Base-by-base conservation (phyloP, 2,797 vertebrate genomes). In the Sitta carolinensis region DNA sequence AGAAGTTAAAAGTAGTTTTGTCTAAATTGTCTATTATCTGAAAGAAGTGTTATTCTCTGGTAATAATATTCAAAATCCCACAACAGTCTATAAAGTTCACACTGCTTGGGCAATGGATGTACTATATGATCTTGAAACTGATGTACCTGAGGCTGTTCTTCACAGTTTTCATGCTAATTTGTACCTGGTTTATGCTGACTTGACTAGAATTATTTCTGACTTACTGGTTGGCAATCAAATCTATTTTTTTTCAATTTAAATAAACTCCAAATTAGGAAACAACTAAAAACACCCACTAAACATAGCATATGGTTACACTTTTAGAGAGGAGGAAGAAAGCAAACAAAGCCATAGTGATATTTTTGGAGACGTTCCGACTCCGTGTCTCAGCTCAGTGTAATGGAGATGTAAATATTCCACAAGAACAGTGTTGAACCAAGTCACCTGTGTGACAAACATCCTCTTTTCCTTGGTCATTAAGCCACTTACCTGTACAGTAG, bases 301-400 rank as follows among this genome's bases (percentile, higher is more conserved):
- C 64, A 78, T 92, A 95, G 87, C 92, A 95, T 89, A 92, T 93
- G 82, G 84, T 68, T 93, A 25, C 1, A 1, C 34, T 93, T 77
- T 61, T 57, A 45, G 18, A 84, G 89, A 89, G 29, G 75, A 90
- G 59, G 61, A 87, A 87, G 55, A 82, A 89, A 84, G 84, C 75
- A 92, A 95, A 94, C 87, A 96, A 94, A 90, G 68, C 64, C 51
- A 48, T 45, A 38, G 83, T 78, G 87, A 32, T 95, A 76, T 86
- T 86, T 96, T 88, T 91, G 66, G 91, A 82, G 76, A 29, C 40
- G 20, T 66, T 68, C 47, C 7, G 59, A 45, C 79, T 92, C 47
- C 13, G 1, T 32, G 36, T 91, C 79, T 93, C 69, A 66, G 58
- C 69, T 93, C 34, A 62, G 1, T 43, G 34, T 89, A 72, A 73